Evolutionary conservation across 2,888 invertebrate species (phyloP).

Genomic region (Willowsia nigromaculata): DNA sequence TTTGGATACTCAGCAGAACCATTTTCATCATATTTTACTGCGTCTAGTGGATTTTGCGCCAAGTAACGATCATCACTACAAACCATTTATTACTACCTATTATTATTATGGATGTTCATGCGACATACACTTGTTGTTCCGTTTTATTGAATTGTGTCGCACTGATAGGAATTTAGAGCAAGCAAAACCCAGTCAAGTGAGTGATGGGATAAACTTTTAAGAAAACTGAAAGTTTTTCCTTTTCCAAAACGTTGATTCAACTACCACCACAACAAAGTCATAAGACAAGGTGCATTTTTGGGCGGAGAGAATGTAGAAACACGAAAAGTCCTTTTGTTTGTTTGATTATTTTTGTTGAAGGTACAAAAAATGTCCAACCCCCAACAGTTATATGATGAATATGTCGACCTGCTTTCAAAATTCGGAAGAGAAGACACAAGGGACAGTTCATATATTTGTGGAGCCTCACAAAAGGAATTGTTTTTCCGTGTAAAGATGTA

Average conservation of each 20-base stretch:
- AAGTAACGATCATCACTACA: background rate
- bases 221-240: slow-evolving; percentile 45
- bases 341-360: background rate
- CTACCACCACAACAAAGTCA: background rate
- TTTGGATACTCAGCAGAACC: background rate
- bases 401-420: background rate
- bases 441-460: slow-evolving; percentile 4
- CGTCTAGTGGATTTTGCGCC: background rate
- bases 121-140: background rate
- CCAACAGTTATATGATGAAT: background rate
- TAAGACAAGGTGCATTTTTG: background rate
- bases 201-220: background rate
- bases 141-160: background rate
- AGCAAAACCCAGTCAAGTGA: slow-evolving; percentile 20
- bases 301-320: background rate
- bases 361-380: slow-evolving; percentile 17
- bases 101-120: background rate
- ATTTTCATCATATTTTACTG: background rate
- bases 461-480: background rate
- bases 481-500: background rate
- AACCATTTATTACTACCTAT: background rate
- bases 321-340: background rate
- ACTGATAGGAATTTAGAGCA: slow-evolving; percentile 24
- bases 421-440: background rate
- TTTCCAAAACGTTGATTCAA: background rate